phyloP scores from a whole-genome alignment of 2,797 vertebrate species.

The Premnoplex brunnescens region DNA sequence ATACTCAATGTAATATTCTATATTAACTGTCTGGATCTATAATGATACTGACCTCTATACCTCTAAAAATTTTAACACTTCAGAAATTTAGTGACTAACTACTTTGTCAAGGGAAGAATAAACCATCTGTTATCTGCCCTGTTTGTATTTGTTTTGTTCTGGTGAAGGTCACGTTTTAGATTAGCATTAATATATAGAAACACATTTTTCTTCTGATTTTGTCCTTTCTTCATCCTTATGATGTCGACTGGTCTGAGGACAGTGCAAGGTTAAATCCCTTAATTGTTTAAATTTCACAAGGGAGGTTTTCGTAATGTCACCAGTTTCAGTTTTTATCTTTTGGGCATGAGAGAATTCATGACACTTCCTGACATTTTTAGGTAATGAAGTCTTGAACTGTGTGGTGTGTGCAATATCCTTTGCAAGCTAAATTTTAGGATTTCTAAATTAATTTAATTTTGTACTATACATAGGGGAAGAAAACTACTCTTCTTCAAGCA shows the following conservation, averaged over 20 bases:
- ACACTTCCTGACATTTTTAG: constrained; percentile 29
- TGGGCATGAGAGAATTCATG: constrained; percentile 11
- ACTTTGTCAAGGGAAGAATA: background rate
- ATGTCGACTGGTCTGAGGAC: background rate
- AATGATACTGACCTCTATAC: background rate
- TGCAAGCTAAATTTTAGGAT: constrained; percentile 7
- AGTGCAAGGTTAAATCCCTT: background rate
- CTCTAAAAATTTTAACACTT: background rate
- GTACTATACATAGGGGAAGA: background rate
- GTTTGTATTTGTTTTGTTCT: background rate
- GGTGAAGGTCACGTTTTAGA: background rate
- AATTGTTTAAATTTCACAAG: constrained; percentile 1
- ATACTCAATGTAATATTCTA: background rate
- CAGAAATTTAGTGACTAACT: background rate
- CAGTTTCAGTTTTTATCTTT: background rate
- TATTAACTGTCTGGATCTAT: background rate
- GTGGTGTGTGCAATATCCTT: background rate
- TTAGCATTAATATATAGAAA: background rate
- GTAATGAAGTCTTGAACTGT: background rate
- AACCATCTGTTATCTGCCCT: background rate
- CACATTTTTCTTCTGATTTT: constrained; percentile 19
- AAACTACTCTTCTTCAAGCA: background rate
- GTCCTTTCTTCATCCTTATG: background rate
- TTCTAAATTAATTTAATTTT: background rate
- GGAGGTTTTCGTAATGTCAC: constrained; percentile 10